Conservation (phyloP, 2,797 vertebrate species). For the Cynodonichthys magdalenae region DNA sequence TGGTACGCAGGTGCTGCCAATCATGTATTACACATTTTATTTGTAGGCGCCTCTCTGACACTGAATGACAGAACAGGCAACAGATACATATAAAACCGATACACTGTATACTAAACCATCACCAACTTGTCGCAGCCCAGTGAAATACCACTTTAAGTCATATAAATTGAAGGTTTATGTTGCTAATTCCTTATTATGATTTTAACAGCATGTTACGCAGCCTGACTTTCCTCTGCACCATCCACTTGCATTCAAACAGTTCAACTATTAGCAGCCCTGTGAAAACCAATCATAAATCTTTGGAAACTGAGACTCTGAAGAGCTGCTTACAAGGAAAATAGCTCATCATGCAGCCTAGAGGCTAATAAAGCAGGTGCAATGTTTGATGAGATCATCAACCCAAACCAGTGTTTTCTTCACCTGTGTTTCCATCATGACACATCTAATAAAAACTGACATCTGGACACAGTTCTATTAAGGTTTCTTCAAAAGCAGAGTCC, state of each 20-base stretch:
- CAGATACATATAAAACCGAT: too few species aligned
- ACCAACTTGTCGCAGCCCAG: too few species aligned
- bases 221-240: neutral
- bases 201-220: too few species aligned
- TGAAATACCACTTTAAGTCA: too few species aligned
- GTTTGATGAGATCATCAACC: neutral
- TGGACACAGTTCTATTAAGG: conserved; percentile 1
- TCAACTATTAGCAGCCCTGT: conserved; percentile 6
- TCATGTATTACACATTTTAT: too few species aligned
- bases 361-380: neutral
- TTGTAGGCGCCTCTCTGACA: too few species aligned
- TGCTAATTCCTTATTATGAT: too few species aligned
- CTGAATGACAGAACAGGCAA: too few species aligned
- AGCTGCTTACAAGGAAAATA: conserved; percentile 27
- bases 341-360: conserved; percentile 9
- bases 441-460: neutral
- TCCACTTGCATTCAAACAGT: neutral
- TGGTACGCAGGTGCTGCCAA: too few species aligned
- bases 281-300: conserved; percentile 15
- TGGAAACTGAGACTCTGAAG: conserved; percentile 19
- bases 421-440: neutral
- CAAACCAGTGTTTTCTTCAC: neutral
- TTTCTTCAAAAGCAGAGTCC: conserved; percentile 3
- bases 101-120: too few species aligned
- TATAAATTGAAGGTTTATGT: too few species aligned